phyloP scores from a whole-genome alignment of 2,797 vertebrate genomes.

The Holocentrus rufus region DNA sequence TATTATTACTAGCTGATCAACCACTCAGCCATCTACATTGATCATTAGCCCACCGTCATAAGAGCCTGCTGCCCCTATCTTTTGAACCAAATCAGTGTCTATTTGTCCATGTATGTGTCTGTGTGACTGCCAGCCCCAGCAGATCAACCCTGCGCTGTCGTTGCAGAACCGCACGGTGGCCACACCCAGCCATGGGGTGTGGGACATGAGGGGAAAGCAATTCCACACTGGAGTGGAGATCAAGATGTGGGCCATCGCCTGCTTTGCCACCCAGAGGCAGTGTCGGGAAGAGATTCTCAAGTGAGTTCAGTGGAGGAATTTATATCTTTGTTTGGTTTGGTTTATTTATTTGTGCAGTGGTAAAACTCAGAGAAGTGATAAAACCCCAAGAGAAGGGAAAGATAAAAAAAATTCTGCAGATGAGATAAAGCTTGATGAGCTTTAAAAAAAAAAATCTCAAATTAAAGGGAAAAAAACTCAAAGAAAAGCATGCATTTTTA shows the following conservation, averaged over 20 bases:
- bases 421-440: no score
- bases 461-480: not conserved
- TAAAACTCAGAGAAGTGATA: not conserved
- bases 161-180: constrained; percentile 95
- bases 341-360: not conserved
- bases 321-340: not conserved
- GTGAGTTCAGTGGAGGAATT: constrained; percentile 78
- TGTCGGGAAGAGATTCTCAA: constrained; percentile 97
- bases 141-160: constrained; percentile 74
- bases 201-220: constrained; percentile 99
- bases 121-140: constrained; percentile 62
- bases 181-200: constrained; percentile 96
- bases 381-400: not conserved
- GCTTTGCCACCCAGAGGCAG: constrained; percentile 97
- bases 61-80: constrained; percentile 10
- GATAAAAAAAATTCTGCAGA: no score
- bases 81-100: constrained; percentile 34
- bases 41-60: constrained; percentile 1
- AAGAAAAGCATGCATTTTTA: no score
- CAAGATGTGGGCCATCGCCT: constrained; percentile 99
- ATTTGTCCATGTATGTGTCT: constrained; percentile 51
- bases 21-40: not conserved
- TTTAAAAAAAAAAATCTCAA: not conserved
- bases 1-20: not conserved
- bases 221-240: constrained; percentile 98